These are phyloP conservation scores for Andricus curvator DNA, from an alignment of 2,888 invertebrate genomes.

Conservation along the genomic window DNA sequence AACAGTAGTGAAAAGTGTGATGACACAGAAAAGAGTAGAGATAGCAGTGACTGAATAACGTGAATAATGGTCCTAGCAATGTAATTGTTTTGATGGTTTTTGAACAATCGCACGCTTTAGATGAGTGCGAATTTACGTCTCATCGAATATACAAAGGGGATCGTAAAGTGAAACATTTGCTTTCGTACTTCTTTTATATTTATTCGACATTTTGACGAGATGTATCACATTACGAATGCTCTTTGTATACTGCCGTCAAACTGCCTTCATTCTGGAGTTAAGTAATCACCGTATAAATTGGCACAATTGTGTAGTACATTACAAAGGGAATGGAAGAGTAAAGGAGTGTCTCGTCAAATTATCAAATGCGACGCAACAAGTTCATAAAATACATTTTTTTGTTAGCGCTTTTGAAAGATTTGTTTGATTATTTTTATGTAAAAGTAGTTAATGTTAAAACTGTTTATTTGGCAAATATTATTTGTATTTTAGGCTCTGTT, in stretches of 20 bases:
- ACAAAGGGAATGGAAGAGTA: slow-evolving; percentile 16
- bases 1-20: slow-evolving; percentile 41
- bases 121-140: not conserved
- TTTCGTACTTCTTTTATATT: not conserved
- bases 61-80: slow-evolving; percentile 22
- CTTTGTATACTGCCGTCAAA: not conserved
- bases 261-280: slow-evolving; percentile 4
- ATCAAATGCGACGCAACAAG: slow-evolving; percentile 31
- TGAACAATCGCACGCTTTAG: slow-evolving; percentile 16
- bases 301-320: slow-evolving; percentile 10
- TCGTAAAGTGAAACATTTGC: slow-evolving; percentile 16
- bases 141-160: not conserved
- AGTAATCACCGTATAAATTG: slow-evolving; percentile 18
- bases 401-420: not conserved
- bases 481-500: not conserved
- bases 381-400: not conserved
- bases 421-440: not conserved
- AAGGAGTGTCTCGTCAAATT: slow-evolving; percentile 30
- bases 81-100: slow-evolving; percentile 19
- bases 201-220: not conserved
- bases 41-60: slow-evolving; percentile 20
- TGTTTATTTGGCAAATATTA: not conserved
- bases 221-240: slow-evolving; percentile 26
- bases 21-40: slow-evolving; percentile 7
- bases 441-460: not conserved